These are phyloP conservation scores for Radopholus similis DNA, from an alignment of 1,140 invertebrate species.

Conservation along the genomic window DNA sequence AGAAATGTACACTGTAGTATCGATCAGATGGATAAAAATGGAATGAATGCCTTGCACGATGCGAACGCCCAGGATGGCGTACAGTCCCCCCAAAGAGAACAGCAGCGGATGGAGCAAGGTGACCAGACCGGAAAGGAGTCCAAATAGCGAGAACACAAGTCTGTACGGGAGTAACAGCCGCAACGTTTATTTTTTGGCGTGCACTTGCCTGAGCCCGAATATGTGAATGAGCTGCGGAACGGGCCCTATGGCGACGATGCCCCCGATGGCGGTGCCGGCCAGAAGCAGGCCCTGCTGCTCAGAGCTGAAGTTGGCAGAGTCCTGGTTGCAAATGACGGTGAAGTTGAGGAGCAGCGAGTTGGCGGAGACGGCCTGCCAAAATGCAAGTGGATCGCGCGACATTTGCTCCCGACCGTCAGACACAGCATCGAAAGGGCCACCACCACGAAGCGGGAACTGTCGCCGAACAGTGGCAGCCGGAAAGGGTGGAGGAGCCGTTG, in stretches of 20 bases:
- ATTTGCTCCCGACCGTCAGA: not conserved
- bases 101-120: not conserved
- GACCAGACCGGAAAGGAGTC: slow-evolving; percentile 5
- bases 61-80: slow-evolving; percentile 6
- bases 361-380: not conserved
- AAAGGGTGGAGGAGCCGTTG: not conserved
- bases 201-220: slow-evolving; percentile 4
- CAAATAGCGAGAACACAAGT: not conserved
- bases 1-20: not conserved
- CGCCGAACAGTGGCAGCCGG: not conserved
- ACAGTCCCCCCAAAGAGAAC: slow-evolving; percentile 1
- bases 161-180: not conserved
- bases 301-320: slow-evolving; percentile 4
- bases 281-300: not conserved
- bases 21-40: too few species aligned
- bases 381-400: not conserved
- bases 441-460: not conserved
- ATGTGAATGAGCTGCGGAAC: not conserved
- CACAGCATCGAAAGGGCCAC: not conserved
- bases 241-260: slow-evolving; percentile 1
- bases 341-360: slow-evolving; percentile 16
- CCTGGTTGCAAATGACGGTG: slow-evolving; percentile 8
- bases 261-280: slow-evolving; percentile 12
- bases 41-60: slow-evolving; percentile 14
- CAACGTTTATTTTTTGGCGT: not conserved